Evolutionary conservation across 2,797 vertebrate species (phyloP), one percentile per base, ranked within the genome.

Genomic region (Mallotus villosus): DNA sequence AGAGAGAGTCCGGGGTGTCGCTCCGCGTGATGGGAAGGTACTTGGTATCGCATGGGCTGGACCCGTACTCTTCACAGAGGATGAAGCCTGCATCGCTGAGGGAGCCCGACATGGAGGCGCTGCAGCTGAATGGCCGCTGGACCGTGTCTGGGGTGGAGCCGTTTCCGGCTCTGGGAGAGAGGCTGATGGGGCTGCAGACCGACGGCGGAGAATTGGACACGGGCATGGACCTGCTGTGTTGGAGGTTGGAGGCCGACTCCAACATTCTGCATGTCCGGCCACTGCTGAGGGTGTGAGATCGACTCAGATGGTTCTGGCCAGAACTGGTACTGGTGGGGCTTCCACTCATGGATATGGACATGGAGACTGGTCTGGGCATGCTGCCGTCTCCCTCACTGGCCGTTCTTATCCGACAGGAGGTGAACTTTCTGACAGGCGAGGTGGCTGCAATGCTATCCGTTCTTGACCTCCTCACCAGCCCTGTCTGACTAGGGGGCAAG

Each of bases 321-420:
- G 90, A 86, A 34, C 89, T 91, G 0, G 94, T 95, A 75, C 96
- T 96, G 85, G 95, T 90, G 16, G 97, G 95, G 76, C 96, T 97
- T 34, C 92, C 94, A 0, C 89, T 92, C 62, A 91, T 86, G 0
- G 95, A 85, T 67, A 90, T 82, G n/a, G 89, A 90, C 86, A 88
- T 85, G 72, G 89, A 95, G 70, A 92, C 91, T 0, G 94, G 92
- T 17, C 94, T 90, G 61, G 91, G 90, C 89, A 85, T 85, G 17
- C 91, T 91, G 2, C 94, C 95, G 2, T 99, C 97, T 0, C 97
- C 96, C 82, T 98, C 97, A 58, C 97, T 98, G 64, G 97, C 94
- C 0, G 97, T 97, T 73, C 97, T 93, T 49, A 94, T 89, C 22
- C 97, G 92, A 78, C 94, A 94, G 5, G 95, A 92, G 0, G 87